Base-by-base conservation (phyloP, 2,888 invertebrate species). In the Tribolium freemani region DNA sequence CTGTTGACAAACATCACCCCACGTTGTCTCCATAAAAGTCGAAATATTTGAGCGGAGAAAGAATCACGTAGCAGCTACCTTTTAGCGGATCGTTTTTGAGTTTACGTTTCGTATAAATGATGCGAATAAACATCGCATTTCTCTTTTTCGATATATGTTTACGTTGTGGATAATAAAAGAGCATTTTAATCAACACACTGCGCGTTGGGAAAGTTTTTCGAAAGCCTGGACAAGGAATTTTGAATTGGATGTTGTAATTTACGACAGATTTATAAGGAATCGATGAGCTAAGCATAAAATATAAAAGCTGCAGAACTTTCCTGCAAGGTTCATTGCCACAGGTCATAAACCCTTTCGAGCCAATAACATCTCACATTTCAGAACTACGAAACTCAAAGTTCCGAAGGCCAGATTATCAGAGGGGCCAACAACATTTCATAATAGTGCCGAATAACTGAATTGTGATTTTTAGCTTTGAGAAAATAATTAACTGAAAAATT, bases 291-390 rank as follows among this genome's bases (percentile, higher is more conserved):
- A 46, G 46, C 58, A 54, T 46, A 58, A 45, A 58, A 58, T 45
- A 45, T 58, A 45, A 60, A 60, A 16, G 46, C 38, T 46, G 8
- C 26, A n/a, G 26, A 60, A 60, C 26, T 60, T 60, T 60, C 45
- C 60, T 26, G 5, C 46, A 48, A 16, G 60, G 60, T 60, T 60
- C 60, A 11, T 48, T 60, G 60, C 46, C 60, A 21, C 48, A 21
- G 60, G 60, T 60, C 60, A 30, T 60, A 60, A 60, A 60, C 46
- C 60, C 48, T 60, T 46, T 21, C 45, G n/a, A 48, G 4, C 48
- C 60, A 60, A 60, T 60, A 60, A 60, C 60, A 60, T 20, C 46
- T 58, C 44, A 31, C 16, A 58, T 60, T 60, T 20, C 26, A 26
- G 45, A 45, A 46, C 60, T 46, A 10, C 10, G 46, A 48, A 60